phyloP scores from a whole-genome alignment of 2,113 vertebrate genomes.

The Ceuthmochares aereus region DNA sequence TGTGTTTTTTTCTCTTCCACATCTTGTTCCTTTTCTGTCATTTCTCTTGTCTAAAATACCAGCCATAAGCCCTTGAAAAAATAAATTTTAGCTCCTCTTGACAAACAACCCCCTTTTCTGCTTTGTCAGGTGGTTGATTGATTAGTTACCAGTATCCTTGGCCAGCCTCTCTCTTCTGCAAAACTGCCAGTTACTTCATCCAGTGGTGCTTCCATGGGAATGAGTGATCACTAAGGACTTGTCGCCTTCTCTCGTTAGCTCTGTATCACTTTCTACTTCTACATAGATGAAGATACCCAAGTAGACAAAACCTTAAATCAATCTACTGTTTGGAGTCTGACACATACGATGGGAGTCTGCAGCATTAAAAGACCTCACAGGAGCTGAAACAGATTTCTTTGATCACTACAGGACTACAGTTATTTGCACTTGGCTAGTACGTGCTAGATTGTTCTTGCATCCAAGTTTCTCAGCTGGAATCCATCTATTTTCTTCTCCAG shows the following conservation, averaged over 20 bases:
- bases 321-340: background rate
- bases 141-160: background rate
- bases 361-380: background rate
- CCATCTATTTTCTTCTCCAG: background rate
- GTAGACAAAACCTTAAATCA: background rate
- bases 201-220: background rate
- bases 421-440: background rate
- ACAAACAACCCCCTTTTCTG: background rate
- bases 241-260: background rate
- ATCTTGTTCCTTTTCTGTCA: background rate
- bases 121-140: slow-evolving; percentile 4
- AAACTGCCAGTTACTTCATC: background rate
- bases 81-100: background rate
- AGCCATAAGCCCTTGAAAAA: background rate
- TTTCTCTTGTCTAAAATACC: background rate
- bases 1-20: background rate
- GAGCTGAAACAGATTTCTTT: background rate
- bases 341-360: background rate
- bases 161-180: background rate
- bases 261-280: background rate
- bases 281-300: background rate
- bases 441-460: background rate
- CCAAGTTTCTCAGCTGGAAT: background rate
- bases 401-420: background rate
- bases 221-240: background rate